Base-by-base conservation (phyloP, 2,113 vertebrate species). In the Isichthys henryi region DNA sequence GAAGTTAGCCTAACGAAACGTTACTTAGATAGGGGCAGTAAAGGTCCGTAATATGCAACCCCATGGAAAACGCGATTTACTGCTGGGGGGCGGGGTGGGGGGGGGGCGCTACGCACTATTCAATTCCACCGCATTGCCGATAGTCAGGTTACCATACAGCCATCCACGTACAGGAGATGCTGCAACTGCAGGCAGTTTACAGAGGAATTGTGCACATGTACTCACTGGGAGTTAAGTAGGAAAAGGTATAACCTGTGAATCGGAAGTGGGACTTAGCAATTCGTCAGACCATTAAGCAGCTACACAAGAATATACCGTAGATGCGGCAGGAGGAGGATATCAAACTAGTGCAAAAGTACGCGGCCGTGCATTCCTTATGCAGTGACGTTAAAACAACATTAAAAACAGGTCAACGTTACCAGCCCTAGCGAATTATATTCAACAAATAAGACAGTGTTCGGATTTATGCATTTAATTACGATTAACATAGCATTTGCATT, bases 41-140 rank as follows among this genome's bases (percentile, higher is more conserved):
- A 46, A 11, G 45, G 80, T n/a, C 19, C 39, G 77, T 82, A 43
- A 84, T 84, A n/a, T 48, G 9, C 23, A 48, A 43, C 43, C 80
- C 8, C 19, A 84, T 4, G 35, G 19, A 10, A 46, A 45, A 48
- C 21, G 19, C 19, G 82, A 84, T 84, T 84, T 84, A 48, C 21
- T 13, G 66, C 19, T 39, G 19, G 31, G 45, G 31, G 35, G 10
- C n/a, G n/a, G 80, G 82, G 5, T 0, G 45, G 11, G 10, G 43
- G 13, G 80, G 35, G 45, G 82, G 5, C 6, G 45, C 45, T 84
- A 84, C 39, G 82, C 82, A 84, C 82, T 45, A 84, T 84, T 46
- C 82, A 48, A 84, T 84, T 84, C 82, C 82, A 84, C 82, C 82
- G 82, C 82, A 84, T 46, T 84, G 82, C 43, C 82, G 82, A 84